A percentile compares a stretch with the other conserved stretches of the same genome.
phyloP scores from a whole-genome alignment of 2,888 invertebrate genomes.

The Tinea trinotella region DNA sequence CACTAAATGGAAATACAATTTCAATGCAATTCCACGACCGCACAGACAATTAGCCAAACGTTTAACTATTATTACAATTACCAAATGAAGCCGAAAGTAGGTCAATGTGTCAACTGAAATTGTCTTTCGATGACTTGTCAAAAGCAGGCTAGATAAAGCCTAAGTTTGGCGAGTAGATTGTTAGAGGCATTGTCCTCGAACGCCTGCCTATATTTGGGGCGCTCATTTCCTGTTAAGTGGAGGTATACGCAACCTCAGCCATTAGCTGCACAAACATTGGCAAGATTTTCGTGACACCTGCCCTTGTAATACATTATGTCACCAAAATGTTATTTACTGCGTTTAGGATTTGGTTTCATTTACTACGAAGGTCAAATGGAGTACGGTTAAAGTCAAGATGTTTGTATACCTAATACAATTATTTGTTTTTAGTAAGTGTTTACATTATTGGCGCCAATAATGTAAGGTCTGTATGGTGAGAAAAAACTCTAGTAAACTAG shows the following conservation, averaged over 20 bases:
- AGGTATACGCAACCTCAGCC: conserved; percentile 29
- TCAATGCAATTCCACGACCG: background rate
- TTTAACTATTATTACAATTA: background rate
- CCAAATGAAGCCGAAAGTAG: conserved; percentile 32
- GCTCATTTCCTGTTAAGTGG: conserved; percentile 33
- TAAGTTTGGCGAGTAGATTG: conserved; percentile 8
- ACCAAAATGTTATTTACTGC: background rate
- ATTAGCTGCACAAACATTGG: conserved; percentile 57
- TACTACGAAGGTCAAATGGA: background rate
- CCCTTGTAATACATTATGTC: conserved; percentile 23
- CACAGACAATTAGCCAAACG: background rate
- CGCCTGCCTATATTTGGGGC: conserved; percentile 14
- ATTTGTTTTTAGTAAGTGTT: too few species aligned
- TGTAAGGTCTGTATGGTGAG: too few species aligned
- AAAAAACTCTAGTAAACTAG: too few species aligned
- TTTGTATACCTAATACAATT: too few species aligned
- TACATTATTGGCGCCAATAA: too few species aligned
- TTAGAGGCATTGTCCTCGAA: conserved; percentile 10
- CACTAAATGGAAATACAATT: background rate
- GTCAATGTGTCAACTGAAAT: conserved; percentile 40
- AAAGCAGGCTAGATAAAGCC: conserved; percentile 23
- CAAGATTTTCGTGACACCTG: conserved; percentile 50
- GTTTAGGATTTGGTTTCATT: conserved; percentile 8
- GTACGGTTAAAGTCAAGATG: background rate
- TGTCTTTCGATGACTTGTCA: conserved; percentile 44